Conservation (phyloP, 2,113 vertebrate species). For the Chionomys nivalis region DNA sequence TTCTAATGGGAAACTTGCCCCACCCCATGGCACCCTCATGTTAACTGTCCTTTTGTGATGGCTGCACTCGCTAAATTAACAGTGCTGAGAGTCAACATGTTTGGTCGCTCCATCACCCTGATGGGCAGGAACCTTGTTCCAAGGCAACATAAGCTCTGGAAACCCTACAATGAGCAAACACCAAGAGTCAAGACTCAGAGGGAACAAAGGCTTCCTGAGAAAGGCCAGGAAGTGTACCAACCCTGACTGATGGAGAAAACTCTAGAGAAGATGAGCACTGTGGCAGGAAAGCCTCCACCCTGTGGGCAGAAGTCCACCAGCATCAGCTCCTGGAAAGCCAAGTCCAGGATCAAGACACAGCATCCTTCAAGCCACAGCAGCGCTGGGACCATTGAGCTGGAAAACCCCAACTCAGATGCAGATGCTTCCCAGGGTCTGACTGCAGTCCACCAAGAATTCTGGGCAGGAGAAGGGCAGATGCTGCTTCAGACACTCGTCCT, state of each 20-base stretch:
- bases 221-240: not conserved
- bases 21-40: too few relatives aligned
- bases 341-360: not conserved
- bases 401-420: not conserved
- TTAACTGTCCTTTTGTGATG: not conserved
- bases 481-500: too few relatives aligned
- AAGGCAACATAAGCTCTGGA: not conserved
- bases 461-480: too few relatives aligned
- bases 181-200: rapidly evolving
- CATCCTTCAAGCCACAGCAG: not conserved
- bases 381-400: rapidly evolving
- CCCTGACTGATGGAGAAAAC: not conserved
- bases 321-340: not conserved
- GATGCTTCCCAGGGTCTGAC: not conserved
- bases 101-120: not conserved
- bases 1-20: too few relatives aligned
- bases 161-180: not conserved
- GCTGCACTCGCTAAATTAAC: not conserved
- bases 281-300: rapidly evolving
- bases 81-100: not conserved
- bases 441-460: not conserved
- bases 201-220: not conserved
- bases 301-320: rapidly evolving
- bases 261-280: not conserved
- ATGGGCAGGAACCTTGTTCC: not conserved